These are phyloP conservation scores for Campylomormyrus tamandua DNA, from an alignment of 2,113 vertebrate genomes.

Conservation along the genomic window DNA sequence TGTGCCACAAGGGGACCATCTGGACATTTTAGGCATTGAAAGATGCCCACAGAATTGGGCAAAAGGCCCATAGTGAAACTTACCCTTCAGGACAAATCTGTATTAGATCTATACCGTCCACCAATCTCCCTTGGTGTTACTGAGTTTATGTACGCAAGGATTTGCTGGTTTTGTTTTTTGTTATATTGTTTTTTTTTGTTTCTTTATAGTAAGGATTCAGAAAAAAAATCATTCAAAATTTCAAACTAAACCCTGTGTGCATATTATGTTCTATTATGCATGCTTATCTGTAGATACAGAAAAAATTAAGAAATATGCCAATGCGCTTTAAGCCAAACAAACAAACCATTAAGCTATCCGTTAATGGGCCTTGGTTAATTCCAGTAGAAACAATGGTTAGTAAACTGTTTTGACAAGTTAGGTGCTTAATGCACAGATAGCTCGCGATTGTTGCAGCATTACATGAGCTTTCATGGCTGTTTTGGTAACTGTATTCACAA, in stretches of 20 bases:
- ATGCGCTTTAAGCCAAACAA: not conserved
- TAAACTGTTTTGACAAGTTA: not conserved
- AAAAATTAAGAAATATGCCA: not conserved
- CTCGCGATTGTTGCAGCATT: not conserved
- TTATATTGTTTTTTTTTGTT: not conserved
- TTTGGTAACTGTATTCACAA: not conserved
- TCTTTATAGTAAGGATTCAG: not conserved
- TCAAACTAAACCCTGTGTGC: not conserved
- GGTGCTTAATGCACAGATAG: not conserved
- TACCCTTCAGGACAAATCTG: not conserved
- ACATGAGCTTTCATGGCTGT: not conserved
- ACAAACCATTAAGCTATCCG: not conserved
- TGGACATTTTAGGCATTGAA: conserved; percentile 4
- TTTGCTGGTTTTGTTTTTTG: not conserved
- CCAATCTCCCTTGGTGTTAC: not conserved
- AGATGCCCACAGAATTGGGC: not conserved
- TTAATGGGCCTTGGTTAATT: not conserved
- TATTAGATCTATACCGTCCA: not conserved
- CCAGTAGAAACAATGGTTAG: not conserved
- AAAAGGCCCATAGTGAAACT: not conserved
- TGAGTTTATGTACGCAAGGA: not conserved
- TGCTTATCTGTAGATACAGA: not conserved
- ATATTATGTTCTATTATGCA: not conserved
- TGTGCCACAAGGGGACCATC: not conserved
- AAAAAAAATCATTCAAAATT: not conserved